These are phyloP conservation scores for Ochropleura plecta DNA, from an alignment of 2,888 invertebrate genomes.

Conservation along the genomic window DNA sequence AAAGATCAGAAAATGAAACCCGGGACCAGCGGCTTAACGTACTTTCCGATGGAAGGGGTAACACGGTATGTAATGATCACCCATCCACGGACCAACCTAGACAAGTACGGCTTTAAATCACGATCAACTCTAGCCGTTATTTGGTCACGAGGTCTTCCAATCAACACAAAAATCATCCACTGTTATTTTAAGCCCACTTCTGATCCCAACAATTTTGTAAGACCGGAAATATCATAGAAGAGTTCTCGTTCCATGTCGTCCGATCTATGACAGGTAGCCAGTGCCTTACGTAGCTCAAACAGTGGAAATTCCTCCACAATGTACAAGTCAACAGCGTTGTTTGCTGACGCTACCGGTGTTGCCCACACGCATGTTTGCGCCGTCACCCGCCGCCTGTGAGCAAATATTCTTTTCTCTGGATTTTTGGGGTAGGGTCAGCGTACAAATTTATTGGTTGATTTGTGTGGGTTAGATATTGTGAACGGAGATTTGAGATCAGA, in stretches of 20 bases:
- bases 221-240: constrained; percentile 62
- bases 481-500: not conserved
- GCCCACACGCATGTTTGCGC: constrained; percentile 86
- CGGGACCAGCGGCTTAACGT: too few species aligned
- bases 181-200: constrained; percentile 36
- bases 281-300: constrained; percentile 77
- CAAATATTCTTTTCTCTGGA: constrained; percentile 84
- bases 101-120: too few species aligned
- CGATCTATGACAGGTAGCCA: constrained; percentile 77
- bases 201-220: constrained; percentile 13
- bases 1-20: too few species aligned
- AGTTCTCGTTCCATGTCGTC: constrained; percentile 48
- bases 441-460: constrained; percentile 35
- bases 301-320: constrained; percentile 81
- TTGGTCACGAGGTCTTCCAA: not conserved
- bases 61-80: too few species aligned
- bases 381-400: constrained; percentile 75
- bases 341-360: constrained; percentile 89
- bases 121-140: too few species aligned
- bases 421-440: constrained; percentile 83
- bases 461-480: not conserved
- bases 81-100: too few species aligned
- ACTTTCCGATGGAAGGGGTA: too few species aligned
- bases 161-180: not conserved
- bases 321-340: constrained; percentile 85